A percentile compares a stretch with the other conserved stretches of the same genome.
These are phyloP conservation scores for Ametastegia equiseti DNA, from an alignment of 2,888 invertebrate genomes.

Conservation along the genomic window DNA sequence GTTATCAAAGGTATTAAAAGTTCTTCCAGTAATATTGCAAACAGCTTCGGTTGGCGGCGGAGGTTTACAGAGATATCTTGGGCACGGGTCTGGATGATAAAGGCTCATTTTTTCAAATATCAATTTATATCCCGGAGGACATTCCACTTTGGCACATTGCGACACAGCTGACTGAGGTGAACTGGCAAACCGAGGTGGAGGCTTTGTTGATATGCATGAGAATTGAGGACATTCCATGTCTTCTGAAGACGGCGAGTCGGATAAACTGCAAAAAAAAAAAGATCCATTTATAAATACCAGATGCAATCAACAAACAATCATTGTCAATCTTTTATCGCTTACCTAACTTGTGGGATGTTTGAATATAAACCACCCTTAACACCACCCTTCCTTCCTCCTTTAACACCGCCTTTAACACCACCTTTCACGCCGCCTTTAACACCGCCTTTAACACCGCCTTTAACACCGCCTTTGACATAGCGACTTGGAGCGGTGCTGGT, in stretches of 20 bases:
- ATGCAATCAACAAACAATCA: too few species aligned
- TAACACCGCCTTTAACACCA: conserved; percentile 44
- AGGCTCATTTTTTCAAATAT: conserved; percentile 75
- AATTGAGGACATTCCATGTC: conserved; percentile 77
- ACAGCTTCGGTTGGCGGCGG: conserved; percentile 81
- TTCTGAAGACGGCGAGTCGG: conserved; percentile 49
- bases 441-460: conserved; percentile 70
- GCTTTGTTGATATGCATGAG: conserved; percentile 78
- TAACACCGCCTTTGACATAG: conserved; percentile 72
- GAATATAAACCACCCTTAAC: background rate
- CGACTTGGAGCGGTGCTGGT: conserved; percentile 53
- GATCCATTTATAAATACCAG: too few species aligned
- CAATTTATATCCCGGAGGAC: conserved; percentile 81
- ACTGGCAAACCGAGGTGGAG: conserved; percentile 73
- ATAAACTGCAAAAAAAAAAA: background rate
- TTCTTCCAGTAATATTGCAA: conserved; percentile 86
- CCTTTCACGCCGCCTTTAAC: conserved; percentile 58
- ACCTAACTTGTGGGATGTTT: background rate
- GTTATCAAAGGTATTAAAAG: conserved; percentile 89
- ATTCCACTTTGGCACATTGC: conserved; percentile 77
- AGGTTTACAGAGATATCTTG: conserved; percentile 82
- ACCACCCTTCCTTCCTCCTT: conserved; percentile 55
- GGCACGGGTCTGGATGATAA: conserved; percentile 62
- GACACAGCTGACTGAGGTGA: conserved; percentile 67
- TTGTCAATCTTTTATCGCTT: background rate